A percentile compares a stretch with the other conserved stretches of the same genome.
Evolutionary conservation across 2,797 vertebrate species (phyloP).

Genomic region (Protosalanx chinensis): DNA sequence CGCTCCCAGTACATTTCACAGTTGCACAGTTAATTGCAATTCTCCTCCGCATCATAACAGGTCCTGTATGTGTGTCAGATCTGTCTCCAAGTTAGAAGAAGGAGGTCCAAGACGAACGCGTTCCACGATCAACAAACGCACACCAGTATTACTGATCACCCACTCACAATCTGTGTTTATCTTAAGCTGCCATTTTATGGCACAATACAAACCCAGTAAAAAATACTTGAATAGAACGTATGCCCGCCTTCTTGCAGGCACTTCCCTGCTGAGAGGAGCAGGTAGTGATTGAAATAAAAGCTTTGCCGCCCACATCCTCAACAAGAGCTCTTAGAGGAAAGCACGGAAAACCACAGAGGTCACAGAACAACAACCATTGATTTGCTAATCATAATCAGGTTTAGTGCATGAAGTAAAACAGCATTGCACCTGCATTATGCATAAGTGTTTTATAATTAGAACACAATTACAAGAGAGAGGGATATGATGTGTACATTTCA

Average conservation of each 20-base stretch:
- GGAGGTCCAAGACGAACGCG: no score
- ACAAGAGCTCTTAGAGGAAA: constrained; percentile 44
- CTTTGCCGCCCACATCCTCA: constrained; percentile 44
- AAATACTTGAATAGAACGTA: constrained; percentile 25
- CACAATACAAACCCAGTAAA: constrained; percentile 19
- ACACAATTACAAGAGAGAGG: no score
- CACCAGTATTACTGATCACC: background rate
- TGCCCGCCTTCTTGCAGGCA: constrained; percentile 25
- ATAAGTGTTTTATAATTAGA: background rate
- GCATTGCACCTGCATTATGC: background rate
- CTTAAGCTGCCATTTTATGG: constrained; percentile 18
- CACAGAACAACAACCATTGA: constrained; percentile 36
- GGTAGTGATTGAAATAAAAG: constrained; percentile 51
- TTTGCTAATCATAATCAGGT: constrained; percentile 32
- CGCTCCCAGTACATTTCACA: no score
- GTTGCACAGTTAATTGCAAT: no score
- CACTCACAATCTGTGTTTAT: constrained; percentile 18
- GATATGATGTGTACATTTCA: background rate
- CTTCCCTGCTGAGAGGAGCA: constrained; percentile 40
- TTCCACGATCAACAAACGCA: no score
- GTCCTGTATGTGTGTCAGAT: no score
- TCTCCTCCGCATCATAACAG: no score
- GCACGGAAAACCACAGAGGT: constrained; percentile 18
- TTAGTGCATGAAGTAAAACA: constrained; percentile 8
- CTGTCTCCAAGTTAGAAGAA: no score